A percentile compares a stretch with the other conserved stretches of the same genome.
Evolutionary conservation across 1,140 invertebrate genomes (phyloP).

Genomic region (Drosophila equinoxialis): DNA sequence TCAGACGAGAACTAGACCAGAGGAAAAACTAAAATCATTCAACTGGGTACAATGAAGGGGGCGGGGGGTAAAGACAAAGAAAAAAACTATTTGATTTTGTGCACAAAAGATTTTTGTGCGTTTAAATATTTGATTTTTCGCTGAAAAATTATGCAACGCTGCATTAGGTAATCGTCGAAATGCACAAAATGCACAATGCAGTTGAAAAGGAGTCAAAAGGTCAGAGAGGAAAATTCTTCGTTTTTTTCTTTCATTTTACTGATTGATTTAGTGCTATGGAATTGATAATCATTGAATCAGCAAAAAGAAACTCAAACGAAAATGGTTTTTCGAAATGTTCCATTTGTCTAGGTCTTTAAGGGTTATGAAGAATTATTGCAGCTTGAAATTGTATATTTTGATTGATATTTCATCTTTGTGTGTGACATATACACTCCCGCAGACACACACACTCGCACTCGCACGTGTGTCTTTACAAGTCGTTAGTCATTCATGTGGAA

Average conservation of each 20-base stretch:
- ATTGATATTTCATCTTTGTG: slow-evolving; percentile 6
- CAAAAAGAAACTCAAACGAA: background rate
- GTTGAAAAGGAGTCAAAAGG: background rate
- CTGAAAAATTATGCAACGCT: slow-evolving; percentile 71
- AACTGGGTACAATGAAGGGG: slow-evolving; percentile 2
- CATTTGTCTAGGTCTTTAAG: background rate
- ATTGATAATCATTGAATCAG: slow-evolving; percentile 10
- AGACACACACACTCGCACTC: too few relatives aligned
- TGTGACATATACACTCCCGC: too few relatives aligned
- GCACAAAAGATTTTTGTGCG: slow-evolving; percentile 70
- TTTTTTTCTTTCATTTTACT: background rate
- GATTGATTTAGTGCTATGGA: background rate
- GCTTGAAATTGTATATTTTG: slow-evolving; percentile 8
- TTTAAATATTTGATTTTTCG: slow-evolving; percentile 74
- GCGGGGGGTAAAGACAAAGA: background rate
- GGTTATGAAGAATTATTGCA: slow-evolving; percentile 5
- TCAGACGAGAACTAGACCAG: slow-evolving; percentile 41
- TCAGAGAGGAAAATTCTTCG: background rate
- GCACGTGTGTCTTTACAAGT: background rate
- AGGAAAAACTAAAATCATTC: slow-evolving; percentile 2
- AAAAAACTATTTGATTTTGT: slow-evolving; percentile 60
- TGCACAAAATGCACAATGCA: slow-evolving; percentile 51
- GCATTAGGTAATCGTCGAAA: slow-evolving; percentile 70
- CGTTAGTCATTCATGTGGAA: slow-evolving; percentile 6
- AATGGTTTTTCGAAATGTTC: background rate